Conservation (phyloP, 1,140 invertebrate species). For the Halyomorpha halys region DNA sequence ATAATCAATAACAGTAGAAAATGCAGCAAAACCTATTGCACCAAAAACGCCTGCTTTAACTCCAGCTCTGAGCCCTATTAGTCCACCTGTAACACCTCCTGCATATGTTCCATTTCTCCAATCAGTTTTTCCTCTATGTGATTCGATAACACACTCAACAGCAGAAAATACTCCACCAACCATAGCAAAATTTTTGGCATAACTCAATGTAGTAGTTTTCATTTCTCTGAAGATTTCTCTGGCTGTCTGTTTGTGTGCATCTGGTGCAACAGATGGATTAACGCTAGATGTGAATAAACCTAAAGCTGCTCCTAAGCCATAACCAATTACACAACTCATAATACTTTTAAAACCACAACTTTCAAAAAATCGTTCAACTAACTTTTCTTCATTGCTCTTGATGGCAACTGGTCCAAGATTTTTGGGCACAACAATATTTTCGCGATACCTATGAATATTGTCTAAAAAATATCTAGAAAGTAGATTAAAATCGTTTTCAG, state of each 20-base stretch:
- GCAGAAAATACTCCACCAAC: constrained; percentile 87
- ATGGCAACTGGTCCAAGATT: constrained; percentile 54
- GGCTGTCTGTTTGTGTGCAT: constrained; percentile 65
- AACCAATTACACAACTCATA: constrained; percentile 84
- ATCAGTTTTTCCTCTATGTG: constrained; percentile 80
- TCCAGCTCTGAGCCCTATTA: constrained; percentile 92
- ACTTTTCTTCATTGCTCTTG: constrained; percentile 77
- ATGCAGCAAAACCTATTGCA: constrained; percentile 88
- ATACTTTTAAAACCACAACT: constrained; percentile 85
- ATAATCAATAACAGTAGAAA: constrained; percentile 91
- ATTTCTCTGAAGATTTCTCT: constrained; percentile 81
- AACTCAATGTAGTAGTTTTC: constrained; percentile 77
- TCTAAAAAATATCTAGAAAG: background rate
- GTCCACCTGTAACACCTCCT: constrained; percentile 82
- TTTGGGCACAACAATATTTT: constrained; percentile 10
- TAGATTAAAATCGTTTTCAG: background rate
- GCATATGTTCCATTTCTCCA: constrained; percentile 94
- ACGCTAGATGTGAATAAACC: constrained; percentile 92
- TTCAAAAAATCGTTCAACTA: constrained; percentile 76
- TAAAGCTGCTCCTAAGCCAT: constrained; percentile 83
- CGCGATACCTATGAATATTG: background rate
- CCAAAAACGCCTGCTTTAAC: constrained; percentile 84
- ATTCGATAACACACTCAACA: constrained; percentile 87
- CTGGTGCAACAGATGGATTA: constrained; percentile 52
- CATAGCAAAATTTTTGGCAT: constrained; percentile 96